These are phyloP conservation scores for Beris chalybata DNA, from an alignment of 2,888 invertebrate genomes.

Conservation along the genomic window DNA sequence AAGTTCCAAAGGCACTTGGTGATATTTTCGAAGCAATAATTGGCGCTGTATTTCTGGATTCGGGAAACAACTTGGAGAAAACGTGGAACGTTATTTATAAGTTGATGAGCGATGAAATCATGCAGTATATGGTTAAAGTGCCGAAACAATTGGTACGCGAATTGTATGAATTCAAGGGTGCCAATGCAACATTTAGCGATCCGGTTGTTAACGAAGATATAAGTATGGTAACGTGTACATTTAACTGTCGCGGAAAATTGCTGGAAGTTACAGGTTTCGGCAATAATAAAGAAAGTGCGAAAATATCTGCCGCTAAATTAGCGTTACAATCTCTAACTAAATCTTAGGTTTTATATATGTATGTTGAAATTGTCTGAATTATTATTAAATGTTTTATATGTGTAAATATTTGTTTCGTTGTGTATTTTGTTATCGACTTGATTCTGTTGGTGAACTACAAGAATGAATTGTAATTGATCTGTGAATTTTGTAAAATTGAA, in stretches of 20 bases:
- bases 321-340: constrained; percentile 61
- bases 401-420: too few species aligned
- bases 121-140: constrained; percentile 75
- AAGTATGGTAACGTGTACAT: constrained; percentile 65
- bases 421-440: too few species aligned
- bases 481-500: too few species aligned
- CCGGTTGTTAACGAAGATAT: constrained; percentile 49
- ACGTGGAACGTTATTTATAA: constrained; percentile 84
- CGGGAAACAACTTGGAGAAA: constrained; percentile 67
- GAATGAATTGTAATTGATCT: too few species aligned
- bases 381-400: too few species aligned
- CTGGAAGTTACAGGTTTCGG: constrained; percentile 72
- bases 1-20: constrained; percentile 87
- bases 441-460: too few species aligned
- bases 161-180: constrained; percentile 79
- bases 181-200: constrained; percentile 66
- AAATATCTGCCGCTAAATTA: constrained; percentile 77
- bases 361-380: too few species aligned
- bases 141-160: constrained; percentile 91
- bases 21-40: constrained; percentile 91
- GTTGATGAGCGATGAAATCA: constrained; percentile 85
- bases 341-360: neutral
- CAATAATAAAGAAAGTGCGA: constrained; percentile 69
- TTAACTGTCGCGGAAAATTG: constrained; percentile 62
- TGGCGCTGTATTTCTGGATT: constrained; percentile 90